Base-by-base conservation (phyloP, 1,140 invertebrate species). In the Eumeta japonica region DNA sequence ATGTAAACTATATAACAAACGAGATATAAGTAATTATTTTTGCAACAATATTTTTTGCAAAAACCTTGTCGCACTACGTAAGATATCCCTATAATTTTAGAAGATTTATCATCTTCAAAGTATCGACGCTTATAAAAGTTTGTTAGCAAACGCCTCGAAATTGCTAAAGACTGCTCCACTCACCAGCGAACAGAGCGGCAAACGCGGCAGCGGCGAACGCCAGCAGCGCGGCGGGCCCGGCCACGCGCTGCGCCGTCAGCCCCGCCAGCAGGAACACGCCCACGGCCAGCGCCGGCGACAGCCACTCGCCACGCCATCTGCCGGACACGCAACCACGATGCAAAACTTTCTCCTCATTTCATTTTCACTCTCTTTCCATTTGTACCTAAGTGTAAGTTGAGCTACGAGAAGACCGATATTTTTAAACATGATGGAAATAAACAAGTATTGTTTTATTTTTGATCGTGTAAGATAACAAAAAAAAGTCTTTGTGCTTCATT, bases 241-340 rank as follows among this genome's bases (percentile, higher is more conserved):
- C 86, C 12, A 77, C 77, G 33, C 81, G 71, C 51, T 81, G 80
- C 5, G 90, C 87, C 28, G 92, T 89, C 34, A 86, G 80, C 13
- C 91, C 91, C 17, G 88, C 83, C 28, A 93, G 70, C 2, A 94
- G 88, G 76, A 94, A 94, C 12, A 93, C 84, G 29, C 92, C 91
- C 28, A 92, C 85, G 9, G 91, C 92, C 12, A 94, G 61, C 1
- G 90, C n/a, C 91, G 42, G n/a, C n/a, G n/a, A n/a, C n/a, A n/a
- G n/a, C n/a, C n/a, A n/a, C n/a, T n/a, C n/a, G n/a, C n/a, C n/a
- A n/a, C n/a, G n/a, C n/a, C n/a, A n/a, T n/a, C n/a, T n/a, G n/a
- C n/a, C n/a, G n/a, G n/a, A n/a, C n/a, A n/a, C n/a, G n/a, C n/a
- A n/a, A n/a, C n/a, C n/a, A n/a, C n/a, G n/a, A n/a, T n/a, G n/a